Conservation (phyloP, 2,888 invertebrate genomes). For the Oeneis ivallda region DNA sequence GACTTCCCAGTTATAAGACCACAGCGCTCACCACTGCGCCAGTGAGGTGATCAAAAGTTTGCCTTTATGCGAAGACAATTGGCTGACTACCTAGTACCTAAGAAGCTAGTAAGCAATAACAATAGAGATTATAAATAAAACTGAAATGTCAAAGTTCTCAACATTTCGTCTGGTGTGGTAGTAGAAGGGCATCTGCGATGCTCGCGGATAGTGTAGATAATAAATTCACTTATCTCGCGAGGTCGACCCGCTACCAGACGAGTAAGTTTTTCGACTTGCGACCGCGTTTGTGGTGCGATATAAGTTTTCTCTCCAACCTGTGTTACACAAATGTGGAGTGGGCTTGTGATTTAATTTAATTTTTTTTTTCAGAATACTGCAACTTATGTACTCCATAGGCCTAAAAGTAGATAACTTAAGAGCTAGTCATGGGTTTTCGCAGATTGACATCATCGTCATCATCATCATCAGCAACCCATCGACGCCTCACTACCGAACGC, state of each 20-base stretch:
- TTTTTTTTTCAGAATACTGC: background rate
- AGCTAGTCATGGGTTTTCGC: too few relatives aligned
- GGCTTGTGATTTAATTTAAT: background rate
- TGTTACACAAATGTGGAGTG: constrained; percentile 42
- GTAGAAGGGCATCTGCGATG: constrained; percentile 26
- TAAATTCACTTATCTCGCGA: constrained; percentile 60
- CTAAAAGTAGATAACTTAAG: too few relatives aligned
- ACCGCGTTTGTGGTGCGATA: constrained; percentile 51
- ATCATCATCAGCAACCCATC: too few relatives aligned
- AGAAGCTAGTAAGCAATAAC: too few relatives aligned
- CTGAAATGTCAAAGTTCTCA: background rate
- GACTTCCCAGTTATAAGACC: too few relatives aligned
- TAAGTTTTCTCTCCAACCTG: constrained; percentile 31
- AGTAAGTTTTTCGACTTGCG: constrained; percentile 67
- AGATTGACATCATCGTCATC: too few relatives aligned
- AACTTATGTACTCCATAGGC: too few relatives aligned
- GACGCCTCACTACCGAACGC: too few relatives aligned
- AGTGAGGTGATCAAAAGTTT: too few relatives aligned
- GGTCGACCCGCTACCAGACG: constrained; percentile 43
- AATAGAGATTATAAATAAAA: too few relatives aligned
- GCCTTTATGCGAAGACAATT: background rate
- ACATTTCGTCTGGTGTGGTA: constrained; percentile 2
- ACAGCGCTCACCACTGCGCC: too few relatives aligned
- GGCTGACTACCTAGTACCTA: too few relatives aligned
- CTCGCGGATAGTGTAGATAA: constrained; percentile 51